These are phyloP conservation scores for Pogonognathellus flavescens DNA, from an alignment of 1,140 invertebrate genomes.

Conservation along the genomic window DNA sequence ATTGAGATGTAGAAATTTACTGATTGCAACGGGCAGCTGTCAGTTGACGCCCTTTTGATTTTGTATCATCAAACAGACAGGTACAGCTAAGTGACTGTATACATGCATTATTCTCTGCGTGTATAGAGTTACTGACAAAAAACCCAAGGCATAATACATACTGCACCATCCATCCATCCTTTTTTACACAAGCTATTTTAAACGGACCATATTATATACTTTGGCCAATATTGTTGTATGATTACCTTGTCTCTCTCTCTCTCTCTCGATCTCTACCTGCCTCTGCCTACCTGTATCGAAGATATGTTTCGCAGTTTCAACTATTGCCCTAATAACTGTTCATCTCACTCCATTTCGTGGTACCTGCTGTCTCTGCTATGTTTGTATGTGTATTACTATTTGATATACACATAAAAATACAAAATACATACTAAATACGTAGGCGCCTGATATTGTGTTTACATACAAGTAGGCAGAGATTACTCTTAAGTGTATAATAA, in stretches of 20 bases:
- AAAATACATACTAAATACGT: too few relatives aligned
- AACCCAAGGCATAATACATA: background rate
- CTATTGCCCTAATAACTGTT: constrained; percentile 25
- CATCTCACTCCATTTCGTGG: background rate
- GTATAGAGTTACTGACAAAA: constrained; percentile 35
- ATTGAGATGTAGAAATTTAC: constrained; percentile 57
- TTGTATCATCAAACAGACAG: constrained; percentile 58
- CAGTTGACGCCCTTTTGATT: constrained; percentile 62
- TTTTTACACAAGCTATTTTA: background rate
- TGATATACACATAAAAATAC: too few relatives aligned
- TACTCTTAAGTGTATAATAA: too few relatives aligned
- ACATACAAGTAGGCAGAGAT: too few relatives aligned
- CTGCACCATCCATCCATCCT: too few relatives aligned
- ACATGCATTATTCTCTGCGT: constrained; percentile 6
- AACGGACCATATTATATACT: background rate
- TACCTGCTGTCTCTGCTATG: too few relatives aligned
- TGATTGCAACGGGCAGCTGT: constrained; percentile 61
- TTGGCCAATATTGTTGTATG: background rate
- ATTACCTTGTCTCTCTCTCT: background rate
- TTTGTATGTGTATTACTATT: too few relatives aligned
- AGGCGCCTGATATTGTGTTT: too few relatives aligned
- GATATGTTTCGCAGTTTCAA: background rate
- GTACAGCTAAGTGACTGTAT: constrained; percentile 18
- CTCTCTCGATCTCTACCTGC: too few relatives aligned
- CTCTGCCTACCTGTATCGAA: background rate